Conservation (phyloP, 2,113 vertebrate species). For the Harpagus bidentatus region DNA sequence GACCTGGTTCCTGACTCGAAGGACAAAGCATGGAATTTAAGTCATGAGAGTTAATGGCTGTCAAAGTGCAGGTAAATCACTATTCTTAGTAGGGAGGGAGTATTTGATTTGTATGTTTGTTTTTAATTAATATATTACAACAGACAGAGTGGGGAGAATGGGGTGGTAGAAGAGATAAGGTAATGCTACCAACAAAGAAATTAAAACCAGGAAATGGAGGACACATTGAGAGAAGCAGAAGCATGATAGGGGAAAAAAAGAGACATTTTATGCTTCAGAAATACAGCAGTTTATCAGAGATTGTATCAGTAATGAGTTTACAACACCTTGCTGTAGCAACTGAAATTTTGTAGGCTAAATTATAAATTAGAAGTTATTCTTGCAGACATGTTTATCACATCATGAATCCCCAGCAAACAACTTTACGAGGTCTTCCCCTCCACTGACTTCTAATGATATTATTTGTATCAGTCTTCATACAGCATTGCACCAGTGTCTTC, state of each 20-base stretch:
- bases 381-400: background rate
- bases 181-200: background rate
- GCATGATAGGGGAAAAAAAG: accelerated
- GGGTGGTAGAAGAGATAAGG: background rate
- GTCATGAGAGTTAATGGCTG: background rate
- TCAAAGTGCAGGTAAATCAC: background rate
- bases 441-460: background rate
- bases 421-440: background rate
- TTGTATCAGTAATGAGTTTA: background rate
- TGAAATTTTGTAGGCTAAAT: background rate
- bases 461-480: background rate
- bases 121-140: background rate
- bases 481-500: background rate
- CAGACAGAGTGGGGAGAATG: background rate
- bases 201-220: background rate
- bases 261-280: background rate
- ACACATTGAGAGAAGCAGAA: background rate
- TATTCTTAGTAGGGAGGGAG: background rate
- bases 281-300: background rate
- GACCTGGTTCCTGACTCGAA: background rate
- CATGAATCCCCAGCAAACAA: background rate
- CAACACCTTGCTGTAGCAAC: background rate
- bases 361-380: background rate
- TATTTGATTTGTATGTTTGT: background rate
- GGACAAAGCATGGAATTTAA: background rate